phyloP scores from a whole-genome alignment of 2,797 vertebrate genomes.

The Sylvilagus floridanus region DNA sequence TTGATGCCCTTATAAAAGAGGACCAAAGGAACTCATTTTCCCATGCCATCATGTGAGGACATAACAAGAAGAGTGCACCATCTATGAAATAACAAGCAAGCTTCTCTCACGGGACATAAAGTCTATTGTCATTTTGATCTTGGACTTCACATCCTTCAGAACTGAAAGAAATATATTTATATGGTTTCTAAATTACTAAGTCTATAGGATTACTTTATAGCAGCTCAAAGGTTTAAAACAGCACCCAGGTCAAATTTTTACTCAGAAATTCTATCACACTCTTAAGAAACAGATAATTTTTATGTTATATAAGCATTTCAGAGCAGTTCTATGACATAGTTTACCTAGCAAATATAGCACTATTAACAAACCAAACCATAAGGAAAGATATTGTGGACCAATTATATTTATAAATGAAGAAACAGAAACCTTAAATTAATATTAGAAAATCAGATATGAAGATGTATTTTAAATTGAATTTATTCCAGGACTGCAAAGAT shows the following conservation, averaged over 20 bases:
- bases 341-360: slow-evolving; percentile 30
- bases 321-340: not conserved
- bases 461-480: slow-evolving; percentile 3
- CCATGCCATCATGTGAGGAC: not conserved
- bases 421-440: slow-evolving; percentile 18
- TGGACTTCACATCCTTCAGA: not conserved
- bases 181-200: not conserved
- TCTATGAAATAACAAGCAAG: not conserved
- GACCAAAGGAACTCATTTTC: not conserved
- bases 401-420: slow-evolving; percentile 28
- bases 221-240: too few species aligned
- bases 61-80: not conserved
- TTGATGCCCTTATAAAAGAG: not conserved
- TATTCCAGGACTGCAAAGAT: slow-evolving; percentile 24
- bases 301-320: not conserved
- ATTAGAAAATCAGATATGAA: slow-evolving; percentile 2
- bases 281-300: slow-evolving; percentile 20
- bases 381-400: not conserved
- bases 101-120: not conserved
- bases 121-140: not conserved
- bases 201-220: not conserved
- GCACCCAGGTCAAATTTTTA: not conserved
- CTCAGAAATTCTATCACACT: not conserved
- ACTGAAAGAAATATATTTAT: not conserved
- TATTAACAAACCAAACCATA: not conserved